These are phyloP conservation scores for Hoplostethus atlanticus DNA, from an alignment of 2,797 vertebrate species.

Conservation along the genomic window DNA sequence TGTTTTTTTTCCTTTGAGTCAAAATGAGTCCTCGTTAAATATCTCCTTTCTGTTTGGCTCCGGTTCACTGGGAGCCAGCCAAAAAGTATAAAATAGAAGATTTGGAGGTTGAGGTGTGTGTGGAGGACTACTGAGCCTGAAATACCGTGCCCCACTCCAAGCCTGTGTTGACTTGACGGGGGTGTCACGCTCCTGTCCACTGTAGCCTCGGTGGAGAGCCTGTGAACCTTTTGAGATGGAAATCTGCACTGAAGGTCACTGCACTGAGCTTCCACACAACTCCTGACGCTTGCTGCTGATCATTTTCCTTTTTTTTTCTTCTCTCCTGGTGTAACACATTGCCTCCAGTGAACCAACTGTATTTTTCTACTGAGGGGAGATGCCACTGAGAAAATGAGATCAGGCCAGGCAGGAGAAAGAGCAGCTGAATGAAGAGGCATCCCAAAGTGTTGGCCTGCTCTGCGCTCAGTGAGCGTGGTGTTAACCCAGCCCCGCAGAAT, in stretches of 20 bases:
- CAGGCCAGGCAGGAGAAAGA: conserved; percentile 28
- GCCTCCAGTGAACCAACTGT: conserved; percentile 38
- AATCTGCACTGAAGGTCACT: conserved; percentile 61
- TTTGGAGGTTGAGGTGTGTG: not conserved
- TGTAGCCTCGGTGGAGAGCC: conserved; percentile 15
- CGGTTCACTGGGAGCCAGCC: too few relatives aligned
- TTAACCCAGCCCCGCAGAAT: conserved; percentile 19
- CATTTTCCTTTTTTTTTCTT: conserved; percentile 5
- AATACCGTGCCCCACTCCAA: not conserved
- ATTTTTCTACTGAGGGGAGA: conserved; percentile 23
- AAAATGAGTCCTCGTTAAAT: not conserved
- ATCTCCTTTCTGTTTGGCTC: not conserved
- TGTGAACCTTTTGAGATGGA: conserved; percentile 29
- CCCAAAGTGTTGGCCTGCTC: conserved; percentile 26
- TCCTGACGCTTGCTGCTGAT: conserved; percentile 9
- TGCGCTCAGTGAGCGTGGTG: not conserved
- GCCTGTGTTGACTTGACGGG: conserved; percentile 8
- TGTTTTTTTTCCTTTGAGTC: not conserved
- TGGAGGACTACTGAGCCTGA: not conserved
- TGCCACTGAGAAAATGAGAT: conserved; percentile 48
- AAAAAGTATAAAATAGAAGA: not conserved
- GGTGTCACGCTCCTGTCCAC: conserved; percentile 10
- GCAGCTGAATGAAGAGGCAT: conserved; percentile 14
- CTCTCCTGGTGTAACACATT: conserved; percentile 13
- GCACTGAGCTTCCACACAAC: conserved; percentile 28